Conservation (phyloP, 2,797 vertebrate species). For the Meda fulgida region DNA sequence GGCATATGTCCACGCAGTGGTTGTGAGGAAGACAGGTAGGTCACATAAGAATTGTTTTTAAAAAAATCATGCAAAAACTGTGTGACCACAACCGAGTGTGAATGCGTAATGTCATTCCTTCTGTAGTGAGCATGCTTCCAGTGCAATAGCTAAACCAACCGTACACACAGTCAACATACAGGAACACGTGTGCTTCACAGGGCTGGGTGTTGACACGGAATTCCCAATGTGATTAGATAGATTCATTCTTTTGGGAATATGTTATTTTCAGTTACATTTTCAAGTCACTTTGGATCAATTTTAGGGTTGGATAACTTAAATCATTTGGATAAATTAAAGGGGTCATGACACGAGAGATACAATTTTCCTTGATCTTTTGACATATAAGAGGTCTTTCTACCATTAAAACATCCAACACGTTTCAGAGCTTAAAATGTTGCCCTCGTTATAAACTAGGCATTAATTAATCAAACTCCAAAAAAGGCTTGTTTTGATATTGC, state of each 20-base stretch:
- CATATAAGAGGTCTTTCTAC: neutral
- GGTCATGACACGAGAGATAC: neutral
- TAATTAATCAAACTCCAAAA: neutral
- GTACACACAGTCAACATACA: neutral
- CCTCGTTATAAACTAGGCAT: neutral
- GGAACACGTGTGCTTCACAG: neutral
- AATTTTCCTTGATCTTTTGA: neutral
- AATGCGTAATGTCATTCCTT: slow-evolving; percentile 51
- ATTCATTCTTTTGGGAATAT: neutral
- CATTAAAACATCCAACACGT: neutral
- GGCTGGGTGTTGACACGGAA: neutral
- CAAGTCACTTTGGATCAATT: neutral
- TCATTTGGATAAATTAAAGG: neutral
- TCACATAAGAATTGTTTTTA: slow-evolving; percentile 29
- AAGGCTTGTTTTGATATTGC: neutral
- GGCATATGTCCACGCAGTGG: slow-evolving; percentile 63
- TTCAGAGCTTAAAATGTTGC: neutral
- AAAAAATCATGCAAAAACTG: slow-evolving; percentile 25
- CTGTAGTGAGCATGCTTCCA: slow-evolving; percentile 70
- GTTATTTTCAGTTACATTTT: neutral
- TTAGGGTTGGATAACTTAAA: neutral
- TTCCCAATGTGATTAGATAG: neutral
- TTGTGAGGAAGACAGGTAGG: slow-evolving; percentile 55
- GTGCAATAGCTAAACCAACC: neutral
- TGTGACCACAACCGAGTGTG: slow-evolving; percentile 13